These are phyloP conservation scores for Gasterosteus nipponicus DNA, from an alignment of 2,113 vertebrate genomes.

Conservation along the genomic window DNA sequence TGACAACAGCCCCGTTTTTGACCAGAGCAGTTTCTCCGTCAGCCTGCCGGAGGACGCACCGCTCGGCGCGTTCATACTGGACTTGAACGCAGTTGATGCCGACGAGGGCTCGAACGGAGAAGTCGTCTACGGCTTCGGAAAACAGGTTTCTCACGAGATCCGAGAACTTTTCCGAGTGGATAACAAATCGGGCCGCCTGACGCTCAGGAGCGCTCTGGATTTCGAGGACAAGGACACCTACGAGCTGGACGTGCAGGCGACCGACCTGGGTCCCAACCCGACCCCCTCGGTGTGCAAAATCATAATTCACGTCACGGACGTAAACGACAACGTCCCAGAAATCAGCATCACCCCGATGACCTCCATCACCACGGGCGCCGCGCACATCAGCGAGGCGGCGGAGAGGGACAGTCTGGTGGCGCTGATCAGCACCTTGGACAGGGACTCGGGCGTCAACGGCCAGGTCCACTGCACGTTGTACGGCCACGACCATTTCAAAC, in stretches of 20 bases:
- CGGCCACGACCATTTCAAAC: conserved; percentile 90
- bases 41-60: conserved; percentile 90
- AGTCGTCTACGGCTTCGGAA: conserved; percentile 89
- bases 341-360: conserved; percentile 92
- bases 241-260: conserved; percentile 92
- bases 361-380: conserved; percentile 77
- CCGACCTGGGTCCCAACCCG: conserved; percentile 89
- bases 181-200: conserved; percentile 87
- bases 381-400: conserved; percentile 84
- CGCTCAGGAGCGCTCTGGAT: conserved; percentile 86
- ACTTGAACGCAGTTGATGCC: conserved; percentile 87
- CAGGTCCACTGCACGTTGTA: conserved; percentile 92
- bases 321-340: conserved; percentile 93
- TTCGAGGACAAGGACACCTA: conserved; percentile 91
- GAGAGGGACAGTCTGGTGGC: conserved; percentile 92
- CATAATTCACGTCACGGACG: conserved; percentile 89
- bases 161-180: conserved; percentile 91
- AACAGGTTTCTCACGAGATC: conserved; percentile 88
- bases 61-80: conserved; percentile 85
- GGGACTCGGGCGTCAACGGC: conserved; percentile 89
- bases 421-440: conserved; percentile 92
- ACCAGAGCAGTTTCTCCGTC: conserved; percentile 87
- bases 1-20: conserved; percentile 93
- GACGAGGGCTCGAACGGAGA: conserved; percentile 93
- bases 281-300: conserved; percentile 89